A percentile compares a stretch with the other conserved stretches of the same genome.
phyloP scores from a whole-genome alignment of 2,113 vertebrate genomes.

The Tupaia tana region DNA sequence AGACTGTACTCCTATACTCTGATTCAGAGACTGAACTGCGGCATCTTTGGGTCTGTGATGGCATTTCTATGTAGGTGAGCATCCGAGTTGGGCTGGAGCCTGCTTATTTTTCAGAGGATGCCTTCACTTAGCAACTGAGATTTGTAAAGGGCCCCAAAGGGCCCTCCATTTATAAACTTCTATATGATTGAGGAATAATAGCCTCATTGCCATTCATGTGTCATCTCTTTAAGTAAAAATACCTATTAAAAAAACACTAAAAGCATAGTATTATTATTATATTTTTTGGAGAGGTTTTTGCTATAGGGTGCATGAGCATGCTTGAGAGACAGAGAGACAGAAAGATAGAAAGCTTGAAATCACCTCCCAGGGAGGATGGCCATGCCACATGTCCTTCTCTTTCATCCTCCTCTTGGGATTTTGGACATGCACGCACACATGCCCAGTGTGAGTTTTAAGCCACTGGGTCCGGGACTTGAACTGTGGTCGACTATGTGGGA shows the following conservation, averaged over 20 bases:
- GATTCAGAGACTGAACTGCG: conserved; percentile 56
- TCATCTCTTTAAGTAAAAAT: conserved; percentile 45
- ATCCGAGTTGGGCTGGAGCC: background rate
- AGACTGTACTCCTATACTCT: background rate
- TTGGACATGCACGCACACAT: no score
- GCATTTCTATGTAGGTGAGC: background rate
- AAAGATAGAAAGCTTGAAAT: no score
- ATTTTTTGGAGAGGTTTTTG: no score
- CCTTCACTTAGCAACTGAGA: background rate
- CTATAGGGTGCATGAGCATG: no score
- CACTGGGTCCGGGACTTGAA: no score
- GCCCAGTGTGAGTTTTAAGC: no score
- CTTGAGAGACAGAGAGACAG: no score
- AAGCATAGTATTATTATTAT: conserved; percentile 9
- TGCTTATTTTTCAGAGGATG: background rate
- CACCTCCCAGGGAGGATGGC: no score
- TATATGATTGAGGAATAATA: conserved; percentile 15
- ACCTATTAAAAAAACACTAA: conserved; percentile 13
- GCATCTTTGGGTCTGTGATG: background rate
- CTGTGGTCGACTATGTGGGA: no score
- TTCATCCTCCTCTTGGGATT: no score
- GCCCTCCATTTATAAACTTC: background rate
- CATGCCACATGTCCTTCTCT: no score
- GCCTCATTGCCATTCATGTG: background rate
- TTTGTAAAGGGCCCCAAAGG: background rate